Evolutionary conservation across 2,113 vertebrate genomes (phyloP), one percentile per base, ranked within the genome.

Genomic region (Hyla sarda): DNA sequence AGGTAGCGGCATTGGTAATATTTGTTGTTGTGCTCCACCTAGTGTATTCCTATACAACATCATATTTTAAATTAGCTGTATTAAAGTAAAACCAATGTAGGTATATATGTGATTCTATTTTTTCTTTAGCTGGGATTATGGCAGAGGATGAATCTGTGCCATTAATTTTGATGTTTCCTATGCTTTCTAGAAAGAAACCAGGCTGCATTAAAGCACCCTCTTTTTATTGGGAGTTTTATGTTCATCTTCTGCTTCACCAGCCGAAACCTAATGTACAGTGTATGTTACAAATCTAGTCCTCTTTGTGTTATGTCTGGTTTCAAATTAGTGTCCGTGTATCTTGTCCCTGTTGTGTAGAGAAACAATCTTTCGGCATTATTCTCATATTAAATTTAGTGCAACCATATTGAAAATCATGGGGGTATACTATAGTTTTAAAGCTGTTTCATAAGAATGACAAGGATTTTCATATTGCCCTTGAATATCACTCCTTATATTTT

Each of bases 1-100:
- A 28, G 28, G 41, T 48, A 65, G 56, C 23, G n/a, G 37, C 71
- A 45, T 52, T 74, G 25, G 1, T 83, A 83, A 67, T 69, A 71
- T 85, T 86, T 67, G 52, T 81, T 81, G 32, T n/a, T 73, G 84
- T 86, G 77, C 84, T 81, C 67, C 76, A 86, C 50, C 84, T 73
- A 86, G 76, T 81, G 65, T 81, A 81, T 86, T 80, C 67, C 65
- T 72, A n/a, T 30, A 72, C 34, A 86, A 80, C 1, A 41, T 80
- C 47, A 58, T 54, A 45, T 48, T 45, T 86, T 71, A 16, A n/a
- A 86, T 52, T 60, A 60, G 14, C 50, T 50, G 41, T 47, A 81
- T 81, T 72, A 74, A 65, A 48, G 7, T 56, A 21, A 82, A 72
- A 72, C 45, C 75, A 41, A 41, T 67, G 58, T 54, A 69, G 54